A percentile compares a stretch with the other conserved stretches of the same genome.
phyloP scores from a whole-genome alignment of 92 coral and sea anemone species.

The Palythoa heliodiscus region DNA sequence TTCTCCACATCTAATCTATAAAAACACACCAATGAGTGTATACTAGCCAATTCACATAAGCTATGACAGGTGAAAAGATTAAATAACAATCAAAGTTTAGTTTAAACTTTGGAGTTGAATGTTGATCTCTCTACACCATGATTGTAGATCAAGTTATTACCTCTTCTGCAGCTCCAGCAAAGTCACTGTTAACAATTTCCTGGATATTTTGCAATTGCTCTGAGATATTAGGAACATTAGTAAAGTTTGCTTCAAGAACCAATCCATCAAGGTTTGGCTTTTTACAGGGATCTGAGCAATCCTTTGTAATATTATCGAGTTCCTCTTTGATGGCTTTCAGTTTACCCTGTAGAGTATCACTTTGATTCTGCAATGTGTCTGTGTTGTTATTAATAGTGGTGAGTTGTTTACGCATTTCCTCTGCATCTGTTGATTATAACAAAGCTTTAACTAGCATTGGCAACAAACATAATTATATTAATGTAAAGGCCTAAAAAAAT shows the following conservation, averaged over 20 bases:
- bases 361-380: conserved; percentile 32
- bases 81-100: too few species aligned
- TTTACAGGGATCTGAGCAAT: neutral
- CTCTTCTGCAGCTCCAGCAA: conserved; percentile 66
- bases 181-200: conserved; percentile 60
- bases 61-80: too few species aligned
- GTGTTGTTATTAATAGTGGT: conserved; percentile 61
- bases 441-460: neutral
- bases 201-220: conserved; percentile 53
- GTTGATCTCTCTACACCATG: neutral
- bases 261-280: conserved; percentile 1
- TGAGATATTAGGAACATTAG: conserved; percentile 68
- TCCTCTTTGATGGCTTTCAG: conserved; percentile 17
- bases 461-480: too few species aligned
- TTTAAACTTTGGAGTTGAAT: neutral
- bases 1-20: too few species aligned
- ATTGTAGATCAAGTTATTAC: conserved; percentile 33
- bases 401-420: conserved; percentile 66
- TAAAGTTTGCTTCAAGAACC: conserved; percentile 71
- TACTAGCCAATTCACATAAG: too few species aligned
- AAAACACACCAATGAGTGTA: too few species aligned
- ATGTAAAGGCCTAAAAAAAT: too few species aligned
- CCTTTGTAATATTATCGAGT: neutral
- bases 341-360: conserved; percentile 2
- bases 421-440: conserved; percentile 54